Evolutionary conservation across 2,888 invertebrate species (phyloP).

Genomic region (Anticlea derivata): DNA sequence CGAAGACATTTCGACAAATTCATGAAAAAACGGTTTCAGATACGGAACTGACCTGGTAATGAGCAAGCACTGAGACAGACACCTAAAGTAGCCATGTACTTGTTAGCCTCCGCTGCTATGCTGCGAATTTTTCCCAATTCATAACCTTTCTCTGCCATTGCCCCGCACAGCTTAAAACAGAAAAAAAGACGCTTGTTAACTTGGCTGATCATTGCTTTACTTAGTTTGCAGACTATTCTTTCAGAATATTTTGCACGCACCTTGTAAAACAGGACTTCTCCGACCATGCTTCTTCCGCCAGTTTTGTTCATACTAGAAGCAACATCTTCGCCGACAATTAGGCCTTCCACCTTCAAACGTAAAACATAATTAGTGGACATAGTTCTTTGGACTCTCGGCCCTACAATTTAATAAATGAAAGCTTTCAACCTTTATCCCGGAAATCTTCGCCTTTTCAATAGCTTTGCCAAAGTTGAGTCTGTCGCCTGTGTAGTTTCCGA

Average conservation of each 20-base stretch:
- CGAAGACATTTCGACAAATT: no score
- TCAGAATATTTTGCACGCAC: constrained; percentile 50
- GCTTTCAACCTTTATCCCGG: constrained; percentile 78
- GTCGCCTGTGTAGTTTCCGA: constrained; percentile 91
- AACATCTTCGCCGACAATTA: constrained; percentile 88
- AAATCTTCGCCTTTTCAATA: constrained; percentile 87
- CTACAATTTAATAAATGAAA: no score
- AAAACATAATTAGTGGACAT: neutral
- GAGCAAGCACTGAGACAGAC: constrained; percentile 87
- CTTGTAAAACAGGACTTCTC: constrained; percentile 84
- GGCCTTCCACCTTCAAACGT: constrained; percentile 73
- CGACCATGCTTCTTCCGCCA: constrained; percentile 87
- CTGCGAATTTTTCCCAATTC: constrained; percentile 82
- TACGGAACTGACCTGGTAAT: constrained; percentile 83
- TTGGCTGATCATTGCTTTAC: no score
- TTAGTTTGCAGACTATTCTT: no score
- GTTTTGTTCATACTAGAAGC: constrained; percentile 81
- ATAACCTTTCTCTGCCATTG: constrained; percentile 86
- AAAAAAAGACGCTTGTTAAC: neutral
- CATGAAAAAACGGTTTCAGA: no score
- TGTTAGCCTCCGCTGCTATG: constrained; percentile 71
- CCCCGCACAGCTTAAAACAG: constrained; percentile 86
- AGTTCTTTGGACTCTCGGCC: no score
- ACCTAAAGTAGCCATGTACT: constrained; percentile 87
- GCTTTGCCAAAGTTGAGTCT: constrained; percentile 92